Conservation (phyloP, 2,888 invertebrate species). For the Pseudococcus viburni region DNA sequence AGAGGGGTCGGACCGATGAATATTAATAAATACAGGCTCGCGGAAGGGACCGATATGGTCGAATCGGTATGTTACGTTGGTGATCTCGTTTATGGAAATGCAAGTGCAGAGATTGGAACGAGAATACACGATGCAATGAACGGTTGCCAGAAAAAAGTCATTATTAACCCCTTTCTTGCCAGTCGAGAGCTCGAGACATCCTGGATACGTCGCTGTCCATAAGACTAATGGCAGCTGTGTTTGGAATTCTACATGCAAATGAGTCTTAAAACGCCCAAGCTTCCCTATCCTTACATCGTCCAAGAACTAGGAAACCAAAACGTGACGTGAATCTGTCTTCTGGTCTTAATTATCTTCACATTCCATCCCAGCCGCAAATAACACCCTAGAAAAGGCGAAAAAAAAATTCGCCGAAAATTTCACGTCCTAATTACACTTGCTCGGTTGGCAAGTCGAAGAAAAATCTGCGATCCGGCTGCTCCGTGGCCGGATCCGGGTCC, state of each 20-base stretch:
- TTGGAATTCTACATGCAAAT: conserved; percentile 49
- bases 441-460: background rate
- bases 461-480: background rate
- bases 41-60: conserved; percentile 16
- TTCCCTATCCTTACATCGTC: background rate
- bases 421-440: background rate
- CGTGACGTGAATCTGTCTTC: too few relatives aligned
- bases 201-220: conserved; percentile 37
- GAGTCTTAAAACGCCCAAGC: background rate
- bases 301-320: background rate
- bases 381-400: too few relatives aligned
- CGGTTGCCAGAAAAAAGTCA: conserved; percentile 50
- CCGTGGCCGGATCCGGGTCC: too few relatives aligned
- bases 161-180: conserved; percentile 43
- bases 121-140: conserved; percentile 18
- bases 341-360: background rate
- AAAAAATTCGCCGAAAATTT: too few relatives aligned
- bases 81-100: conserved; percentile 1
- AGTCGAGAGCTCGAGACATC: background rate
- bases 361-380: background rate
- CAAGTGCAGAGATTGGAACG: conserved; percentile 40
- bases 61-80: background rate
- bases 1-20: background rate
- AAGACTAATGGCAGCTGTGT: conserved; percentile 42
- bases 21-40: background rate